Base-by-base conservation (phyloP, 2,888 invertebrate species). In the Epistrophella euchroma region DNA sequence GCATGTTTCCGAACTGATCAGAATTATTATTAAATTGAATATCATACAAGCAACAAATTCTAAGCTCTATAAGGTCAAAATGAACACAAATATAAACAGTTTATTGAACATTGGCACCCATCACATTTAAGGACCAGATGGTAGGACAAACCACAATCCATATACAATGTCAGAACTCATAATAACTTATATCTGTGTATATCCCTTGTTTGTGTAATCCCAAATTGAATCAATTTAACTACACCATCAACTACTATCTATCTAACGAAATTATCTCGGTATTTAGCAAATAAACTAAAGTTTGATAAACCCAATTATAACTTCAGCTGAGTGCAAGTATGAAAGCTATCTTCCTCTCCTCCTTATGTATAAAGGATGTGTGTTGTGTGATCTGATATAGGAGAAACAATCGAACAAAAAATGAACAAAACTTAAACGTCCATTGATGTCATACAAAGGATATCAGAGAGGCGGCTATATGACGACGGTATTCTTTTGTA, bases 291-390 rank as follows among this genome's bases (percentile, higher is more conserved):
- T 71, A 71, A 52, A 71, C 76, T 71, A 60, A 82, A 72, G 58
- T 82, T 77, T 82, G 50, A 82, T 77, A 50, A 82, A 82, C 35
- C 52, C 77, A 82, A 77, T 82, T 72, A 82, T 64, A 82, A 82
- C 50, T 82, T 76, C 32, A 71, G 9, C 64, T 58, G 52, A 25
- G 15, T 4, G 52, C n/a, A n/a, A 52, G 15, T 52, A 25, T 25
- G 64, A 66, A 72, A 66, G 40, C 52, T 43, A 60, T 43, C 15
- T 37, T 19, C 25, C 25, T 11, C 2, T 25, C n/a, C 25, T 28
- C 6, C 0, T 5, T 6, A 32, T 19, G 19, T 55, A 13, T 32
- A 25, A 2, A 10, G 15, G 19, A 47, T 62, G 37, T 64, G 25
- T 45, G 55, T 9, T 52, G 52, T 52, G 15, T 19, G 1, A n/a